Base-by-base conservation (phyloP, 2,888 invertebrate species). In the Noctua fimbriata region DNA sequence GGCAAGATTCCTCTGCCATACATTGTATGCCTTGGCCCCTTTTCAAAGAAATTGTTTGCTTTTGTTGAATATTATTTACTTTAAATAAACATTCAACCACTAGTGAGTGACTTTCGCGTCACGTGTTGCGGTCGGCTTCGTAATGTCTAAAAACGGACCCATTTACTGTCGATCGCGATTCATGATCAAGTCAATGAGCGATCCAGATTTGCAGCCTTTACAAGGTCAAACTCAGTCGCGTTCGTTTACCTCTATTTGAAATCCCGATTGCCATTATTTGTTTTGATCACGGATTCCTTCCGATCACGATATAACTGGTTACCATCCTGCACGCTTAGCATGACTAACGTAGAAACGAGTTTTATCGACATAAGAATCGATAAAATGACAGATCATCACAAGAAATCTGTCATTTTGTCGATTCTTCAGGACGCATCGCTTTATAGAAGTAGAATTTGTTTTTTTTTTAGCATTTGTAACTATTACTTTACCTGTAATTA, bases 401-500 rank as follows among this genome's bases (percentile, higher is more conserved):
- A n/a, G n/a, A n/a, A n/a, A n/a, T n/a, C n/a, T n/a, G n/a, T n/a
- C n/a, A n/a, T n/a, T n/a, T n/a, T n/a, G n/a, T n/a, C n/a, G n/a
- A n/a, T n/a, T n/a, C n/a, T n/a, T n/a, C n/a, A n/a, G n/a, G n/a
- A n/a, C n/a, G n/a, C n/a, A n/a, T n/a, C n/a, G n/a, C 2, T 2
- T 60, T 18, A 60, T 18, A 32, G 9, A 32, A 60, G 16, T 32
- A 28, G 18, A n/a, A 36, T 36, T 36, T 36, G 36, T 36, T 36
- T n/a, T 1, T 67, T n/a, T 16, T n/a, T 41, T 44, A n/a, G n/a
- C n/a, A n/a, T n/a, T n/a, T 7, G 36, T 36, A 7, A 7, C 16
- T 16, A n/a, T 32, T 21, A 24, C 9, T 14, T 2, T 89, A 97
- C 97, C 98, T 98, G 95, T 99, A 99, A 95, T 99, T 99, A 93